Conservation (phyloP, 2,888 invertebrate species). For the Aspidiotus destructor region DNA sequence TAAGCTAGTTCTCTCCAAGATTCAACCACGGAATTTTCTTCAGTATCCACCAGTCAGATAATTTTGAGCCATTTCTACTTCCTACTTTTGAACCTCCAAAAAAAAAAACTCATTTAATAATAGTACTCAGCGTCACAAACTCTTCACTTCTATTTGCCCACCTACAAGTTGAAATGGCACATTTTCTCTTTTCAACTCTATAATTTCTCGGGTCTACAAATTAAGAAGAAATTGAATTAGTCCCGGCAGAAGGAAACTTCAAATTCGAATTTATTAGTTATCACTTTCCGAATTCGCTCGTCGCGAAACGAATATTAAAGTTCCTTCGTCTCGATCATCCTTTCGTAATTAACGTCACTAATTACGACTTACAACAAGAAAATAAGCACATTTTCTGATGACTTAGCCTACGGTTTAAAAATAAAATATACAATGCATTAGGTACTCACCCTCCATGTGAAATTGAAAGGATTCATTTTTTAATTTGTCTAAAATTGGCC, state of each 20-base stretch:
- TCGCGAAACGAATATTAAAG: not conserved
- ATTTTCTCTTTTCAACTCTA: not conserved
- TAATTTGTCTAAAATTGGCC: constrained; percentile 67
- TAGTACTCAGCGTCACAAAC: no score
- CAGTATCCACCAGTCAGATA: no score
- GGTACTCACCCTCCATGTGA: constrained; percentile 61
- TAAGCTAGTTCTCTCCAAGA: no score
- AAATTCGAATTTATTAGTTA: not conserved
- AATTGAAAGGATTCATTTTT: constrained; percentile 64
- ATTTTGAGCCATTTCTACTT: no score
- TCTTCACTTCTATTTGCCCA: no score
- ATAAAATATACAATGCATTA: constrained; percentile 1
- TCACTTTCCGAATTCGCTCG: not conserved
- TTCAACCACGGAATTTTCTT: no score
- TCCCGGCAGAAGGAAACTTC: not conserved
- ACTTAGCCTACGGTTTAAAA: not conserved
- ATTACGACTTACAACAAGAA: not conserved
- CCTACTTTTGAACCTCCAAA: no score
- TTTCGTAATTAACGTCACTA: not conserved
- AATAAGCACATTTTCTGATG: not conserved
- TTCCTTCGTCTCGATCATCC: not conserved
- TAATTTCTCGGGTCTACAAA: not conserved
- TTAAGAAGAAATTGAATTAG: not conserved
- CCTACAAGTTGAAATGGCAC: no score
- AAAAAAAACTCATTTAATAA: no score